Base-by-base conservation (phyloP, 2,113 vertebrate species). In the Phyllopteryx taeniolatus region DNA sequence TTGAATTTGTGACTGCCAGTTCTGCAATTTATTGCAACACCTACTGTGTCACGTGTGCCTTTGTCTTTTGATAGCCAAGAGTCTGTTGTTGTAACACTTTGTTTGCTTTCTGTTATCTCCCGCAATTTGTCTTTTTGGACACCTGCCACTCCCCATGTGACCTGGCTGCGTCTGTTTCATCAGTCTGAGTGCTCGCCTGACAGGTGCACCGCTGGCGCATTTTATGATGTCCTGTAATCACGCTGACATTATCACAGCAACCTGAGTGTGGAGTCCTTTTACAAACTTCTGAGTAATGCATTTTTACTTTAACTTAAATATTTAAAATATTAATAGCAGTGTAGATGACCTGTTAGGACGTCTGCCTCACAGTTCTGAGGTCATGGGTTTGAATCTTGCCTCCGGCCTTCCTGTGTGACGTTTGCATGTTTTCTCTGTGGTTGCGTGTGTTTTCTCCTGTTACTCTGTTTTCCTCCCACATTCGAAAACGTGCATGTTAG, bases 221-320 rank as follows among this genome's bases (percentile, higher is more conserved):
- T 79, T 77, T 65, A 80, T 71, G 61, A 61, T 77, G 79, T 79
- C 64, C 61, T 72, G 57, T 76, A 79, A 80, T 77, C 63, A 70
- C 31, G 33, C 70, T 78, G 65, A 80, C 72, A 79, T 43, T 79
- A 51, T 46, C 54, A 22, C 43, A 46, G 62, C 69, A 61, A 35
- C 77, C 71, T 20, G 10, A 63, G 20, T 33, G 43, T 76, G 53
- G 60, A 77, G 72, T 1, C 15, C 35, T 19, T 74, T 44, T 69
- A 54, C 61, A 79, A 79, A 71, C 78, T 59, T 53, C 17, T 59
- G 56, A 63, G 70, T 59, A 72, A 74, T 73, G 27, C 54, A 22
- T 17, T 60, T 60, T 33, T 33, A 12, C 22, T 60, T 60, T 20
- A 20, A n/a, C 19, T 54, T 60, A 35, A 60, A 60, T 7, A 33